phyloP scores from a whole-genome alignment of 2,888 invertebrate genomes.

The Acronicta aceris region DNA sequence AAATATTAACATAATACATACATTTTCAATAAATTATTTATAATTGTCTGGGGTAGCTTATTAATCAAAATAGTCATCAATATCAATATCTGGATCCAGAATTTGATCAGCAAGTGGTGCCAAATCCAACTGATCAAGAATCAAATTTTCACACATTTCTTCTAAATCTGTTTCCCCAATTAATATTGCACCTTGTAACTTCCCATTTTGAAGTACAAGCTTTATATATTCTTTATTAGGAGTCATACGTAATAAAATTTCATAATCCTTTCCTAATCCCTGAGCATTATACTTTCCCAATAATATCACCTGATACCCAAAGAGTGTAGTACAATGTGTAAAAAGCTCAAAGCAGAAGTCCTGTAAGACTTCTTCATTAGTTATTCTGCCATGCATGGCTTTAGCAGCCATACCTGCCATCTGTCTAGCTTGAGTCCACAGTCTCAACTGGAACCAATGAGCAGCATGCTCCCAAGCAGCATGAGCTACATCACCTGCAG shows the following conservation, averaged over 20 bases:
- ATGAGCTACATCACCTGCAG: slow-evolving; percentile 98
- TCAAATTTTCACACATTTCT: slow-evolving; percentile 99
- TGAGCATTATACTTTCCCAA: slow-evolving; percentile 98
- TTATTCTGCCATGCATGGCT: slow-evolving; percentile 92
- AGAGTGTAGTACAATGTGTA: slow-evolving; percentile 98
- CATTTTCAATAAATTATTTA: no score
- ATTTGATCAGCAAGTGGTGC: slow-evolving; percentile 96
- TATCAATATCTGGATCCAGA: slow-evolving; percentile 98
- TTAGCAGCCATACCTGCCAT: slow-evolving; percentile 98
- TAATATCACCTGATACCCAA: slow-evolving; percentile 97
- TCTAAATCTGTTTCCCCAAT: slow-evolving; percentile 99
- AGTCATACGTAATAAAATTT: slow-evolving; percentile 95
- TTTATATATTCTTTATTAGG: slow-evolving; percentile 95
- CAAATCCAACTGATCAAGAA: slow-evolving; percentile 97
- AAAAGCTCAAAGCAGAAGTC: slow-evolving; percentile 99
- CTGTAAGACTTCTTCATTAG: slow-evolving; percentile 91
- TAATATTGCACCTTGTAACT: slow-evolving; percentile 97
- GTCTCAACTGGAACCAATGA: slow-evolving; percentile 98
- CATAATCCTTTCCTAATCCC: slow-evolving; percentile 93
- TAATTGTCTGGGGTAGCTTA: background rate
- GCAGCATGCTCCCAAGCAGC: slow-evolving; percentile 93
- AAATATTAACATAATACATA: no score
- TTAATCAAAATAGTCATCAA: slow-evolving; percentile 99
- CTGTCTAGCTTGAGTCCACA: slow-evolving; percentile 99
- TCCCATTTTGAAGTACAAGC: slow-evolving; percentile 94